A percentile compares a stretch with the other conserved stretches of the same genome.
These are phyloP conservation scores for Rhagologus leucostigma DNA, from an alignment of 2,113 vertebrate species.

Conservation along the genomic window DNA sequence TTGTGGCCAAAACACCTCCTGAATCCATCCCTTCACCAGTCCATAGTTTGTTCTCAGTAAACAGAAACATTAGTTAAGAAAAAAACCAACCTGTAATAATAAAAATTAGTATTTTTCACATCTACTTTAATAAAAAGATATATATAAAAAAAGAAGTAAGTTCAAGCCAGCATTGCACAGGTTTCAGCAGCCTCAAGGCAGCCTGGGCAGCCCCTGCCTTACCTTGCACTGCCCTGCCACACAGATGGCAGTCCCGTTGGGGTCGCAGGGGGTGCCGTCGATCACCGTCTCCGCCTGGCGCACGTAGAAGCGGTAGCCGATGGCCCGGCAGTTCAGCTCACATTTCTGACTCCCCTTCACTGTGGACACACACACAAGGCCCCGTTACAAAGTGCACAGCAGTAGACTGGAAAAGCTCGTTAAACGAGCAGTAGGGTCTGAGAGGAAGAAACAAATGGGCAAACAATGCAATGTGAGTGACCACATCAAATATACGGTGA, in stretches of 20 bases:
- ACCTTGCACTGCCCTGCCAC: constrained; percentile 90
- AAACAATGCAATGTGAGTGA: background rate
- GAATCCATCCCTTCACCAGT: background rate
- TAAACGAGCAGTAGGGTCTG: background rate
- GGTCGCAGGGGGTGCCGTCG: constrained; percentile 89
- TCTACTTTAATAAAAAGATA: background rate
- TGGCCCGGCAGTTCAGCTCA: constrained; percentile 88
- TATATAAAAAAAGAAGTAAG: accelerated
- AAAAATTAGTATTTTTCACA: background rate
- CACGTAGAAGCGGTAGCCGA: constrained; percentile 92
- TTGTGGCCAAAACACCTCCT: background rate
- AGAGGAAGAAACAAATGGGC: background rate
- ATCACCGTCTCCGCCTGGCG: constrained; percentile 84
- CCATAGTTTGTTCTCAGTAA: background rate
- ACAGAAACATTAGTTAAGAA: background rate
- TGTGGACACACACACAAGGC: background rate
- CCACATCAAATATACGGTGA: background rate
- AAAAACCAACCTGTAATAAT: background rate
- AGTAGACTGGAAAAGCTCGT: background rate
- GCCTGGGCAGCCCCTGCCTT: background rate
- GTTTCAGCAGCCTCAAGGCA: accelerated
- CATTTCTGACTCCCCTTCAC: constrained; percentile 84
- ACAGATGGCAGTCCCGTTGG: constrained; percentile 81
- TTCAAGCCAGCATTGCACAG: background rate
- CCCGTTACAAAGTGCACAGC: background rate